Percentiles rank a stretch among this genome's conserved stretches.
Conservation (phyloP, 1,140 invertebrate species). For the Meloidogyne chitwoodi region DNA sequence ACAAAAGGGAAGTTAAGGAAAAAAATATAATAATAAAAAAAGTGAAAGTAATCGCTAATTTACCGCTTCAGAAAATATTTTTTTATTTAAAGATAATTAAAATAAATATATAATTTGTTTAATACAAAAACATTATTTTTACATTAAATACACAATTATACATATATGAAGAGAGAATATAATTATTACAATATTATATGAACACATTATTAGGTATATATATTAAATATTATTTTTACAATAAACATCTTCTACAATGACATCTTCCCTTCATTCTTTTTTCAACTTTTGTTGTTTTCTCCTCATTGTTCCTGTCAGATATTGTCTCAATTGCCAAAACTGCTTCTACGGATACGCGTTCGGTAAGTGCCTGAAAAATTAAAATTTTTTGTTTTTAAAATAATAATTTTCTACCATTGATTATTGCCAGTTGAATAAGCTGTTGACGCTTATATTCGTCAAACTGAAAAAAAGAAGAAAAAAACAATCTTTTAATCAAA, state of each 20-base stretch:
- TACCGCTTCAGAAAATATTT: no score
- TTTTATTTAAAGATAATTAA: no score
- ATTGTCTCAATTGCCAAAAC: background rate
- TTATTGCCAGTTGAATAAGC: slow-evolving; percentile 44
- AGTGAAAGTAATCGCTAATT: no score
- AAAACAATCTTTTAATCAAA: background rate
- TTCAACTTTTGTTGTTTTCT: background rate
- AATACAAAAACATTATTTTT: background rate
- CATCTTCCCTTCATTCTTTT: background rate
- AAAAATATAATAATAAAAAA: no score
- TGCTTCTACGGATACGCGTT: background rate
- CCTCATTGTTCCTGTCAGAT: background rate
- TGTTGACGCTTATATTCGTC: slow-evolving; percentile 49
- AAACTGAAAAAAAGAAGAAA: slow-evolving; percentile 38
- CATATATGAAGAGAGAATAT: background rate
- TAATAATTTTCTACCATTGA: slow-evolving; percentile 28
- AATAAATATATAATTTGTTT: no score
- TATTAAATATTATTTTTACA: no score
- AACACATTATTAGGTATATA: background rate
- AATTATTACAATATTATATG: background rate
- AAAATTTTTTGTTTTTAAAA: background rate
- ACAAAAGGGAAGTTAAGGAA: no score
- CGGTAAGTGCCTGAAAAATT: background rate
- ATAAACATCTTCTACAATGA: background rate
- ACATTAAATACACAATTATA: background rate